Conservation (phyloP, 2,113 vertebrate species). For the Acanthochromis polyacanthus region DNA sequence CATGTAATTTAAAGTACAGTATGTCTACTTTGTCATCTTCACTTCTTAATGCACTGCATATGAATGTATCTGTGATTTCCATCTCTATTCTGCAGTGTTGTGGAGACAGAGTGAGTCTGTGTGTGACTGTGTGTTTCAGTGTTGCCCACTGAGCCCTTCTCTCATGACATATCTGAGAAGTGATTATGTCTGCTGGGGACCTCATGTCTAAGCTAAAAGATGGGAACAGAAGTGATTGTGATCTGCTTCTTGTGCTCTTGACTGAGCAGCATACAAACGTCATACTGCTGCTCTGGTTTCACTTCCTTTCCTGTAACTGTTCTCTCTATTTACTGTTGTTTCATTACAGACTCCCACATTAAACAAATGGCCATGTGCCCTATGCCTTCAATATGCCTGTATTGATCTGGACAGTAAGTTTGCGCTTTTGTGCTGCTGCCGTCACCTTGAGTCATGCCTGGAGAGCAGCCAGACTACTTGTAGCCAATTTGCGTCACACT, state of each 20-base stretch:
- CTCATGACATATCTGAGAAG: conserved; percentile 45
- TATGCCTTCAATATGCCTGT: conserved; percentile 60
- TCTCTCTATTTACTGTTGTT: conserved; percentile 46
- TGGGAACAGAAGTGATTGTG: conserved; percentile 45
- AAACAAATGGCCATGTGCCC: conserved; percentile 59
- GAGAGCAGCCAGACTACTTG: conserved; percentile 77
- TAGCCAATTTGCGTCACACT: conserved; percentile 81
- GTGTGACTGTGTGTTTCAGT: conserved; percentile 21
- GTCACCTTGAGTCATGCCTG: conserved; percentile 85
- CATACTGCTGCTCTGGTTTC: conserved; percentile 11
- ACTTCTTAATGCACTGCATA: conserved; percentile 16
- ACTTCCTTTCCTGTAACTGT: conserved; percentile 12
- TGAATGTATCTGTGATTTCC: conserved; percentile 32
- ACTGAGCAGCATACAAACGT: conserved; percentile 31
- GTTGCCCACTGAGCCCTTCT: conserved; percentile 32
- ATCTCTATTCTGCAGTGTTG: conserved; percentile 32
- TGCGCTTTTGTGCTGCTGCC: conserved; percentile 66
- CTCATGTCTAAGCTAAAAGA: conserved; percentile 44
- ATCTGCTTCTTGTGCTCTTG: conserved; percentile 55
- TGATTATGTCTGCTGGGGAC: conserved; percentile 47
- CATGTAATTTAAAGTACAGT: conserved; percentile 42
- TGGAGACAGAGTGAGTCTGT: conserved; percentile 9
- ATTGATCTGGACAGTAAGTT: conserved; percentile 76
- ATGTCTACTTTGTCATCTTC: conserved; percentile 20
- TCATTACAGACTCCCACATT: conserved; percentile 64